These are phyloP conservation scores for Aplysina aerophoba DNA, from an alignment of 37 sponge, comb jelly and placozoan genomes.

Conservation along the genomic window DNA sequence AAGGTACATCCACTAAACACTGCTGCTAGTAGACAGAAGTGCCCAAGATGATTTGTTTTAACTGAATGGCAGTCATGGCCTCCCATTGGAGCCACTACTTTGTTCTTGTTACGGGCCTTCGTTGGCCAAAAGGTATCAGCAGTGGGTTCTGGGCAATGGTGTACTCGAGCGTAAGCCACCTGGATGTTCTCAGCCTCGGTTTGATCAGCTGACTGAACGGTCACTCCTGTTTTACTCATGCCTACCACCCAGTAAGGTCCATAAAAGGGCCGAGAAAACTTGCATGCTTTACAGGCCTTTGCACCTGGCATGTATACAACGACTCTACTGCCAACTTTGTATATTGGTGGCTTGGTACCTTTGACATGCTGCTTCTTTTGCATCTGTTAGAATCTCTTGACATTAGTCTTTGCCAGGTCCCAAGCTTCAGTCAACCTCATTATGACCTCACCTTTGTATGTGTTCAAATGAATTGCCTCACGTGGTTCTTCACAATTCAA, in stretches of 20 bases:
- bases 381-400: constrained; percentile 1
- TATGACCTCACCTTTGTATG: constrained; percentile 8
- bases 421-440: constrained; percentile 2
- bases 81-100: too few species aligned
- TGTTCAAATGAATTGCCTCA: not conserved
- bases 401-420: constrained; percentile 1
- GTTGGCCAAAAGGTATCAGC: not conserved
- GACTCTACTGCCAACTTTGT: constrained; percentile 22
- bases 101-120: too few species aligned
- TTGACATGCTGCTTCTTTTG: constrained; percentile 26
- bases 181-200: not conserved
- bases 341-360: not conserved
- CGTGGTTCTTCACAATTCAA: not conserved
- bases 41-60: too few species aligned
- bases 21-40: too few species aligned
- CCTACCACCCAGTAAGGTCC: constrained; percentile 31
- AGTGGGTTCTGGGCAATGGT: not conserved
- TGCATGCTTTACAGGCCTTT: constrained; percentile 23
- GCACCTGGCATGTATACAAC: constrained; percentile 24
- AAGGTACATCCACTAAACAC: too few species aligned
- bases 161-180: not conserved
- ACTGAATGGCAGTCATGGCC: too few species aligned
- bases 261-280: constrained; percentile 39
- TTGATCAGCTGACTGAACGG: constrained; percentile 1
- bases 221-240: not conserved